Conservation (phyloP, 2,888 invertebrate genomes). For the Leucophenga maculata region DNA sequence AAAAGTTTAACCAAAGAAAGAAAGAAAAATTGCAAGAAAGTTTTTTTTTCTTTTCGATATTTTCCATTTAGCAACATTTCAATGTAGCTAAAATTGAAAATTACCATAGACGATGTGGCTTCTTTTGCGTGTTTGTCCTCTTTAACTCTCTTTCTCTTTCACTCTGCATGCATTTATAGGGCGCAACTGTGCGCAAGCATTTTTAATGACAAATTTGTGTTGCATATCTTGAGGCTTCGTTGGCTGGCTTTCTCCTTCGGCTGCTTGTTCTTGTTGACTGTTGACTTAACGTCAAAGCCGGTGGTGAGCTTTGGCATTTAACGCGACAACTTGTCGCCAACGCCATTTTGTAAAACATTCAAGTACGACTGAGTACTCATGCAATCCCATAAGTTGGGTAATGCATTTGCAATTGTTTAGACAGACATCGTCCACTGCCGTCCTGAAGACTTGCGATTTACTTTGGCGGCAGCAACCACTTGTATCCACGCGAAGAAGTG, state of each 20-base stretch:
- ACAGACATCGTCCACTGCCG: neutral
- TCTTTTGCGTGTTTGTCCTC: neutral
- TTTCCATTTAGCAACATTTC: neutral
- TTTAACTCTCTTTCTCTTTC: neutral
- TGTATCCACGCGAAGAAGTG: slow-evolving; percentile 15
- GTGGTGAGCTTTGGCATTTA: slow-evolving; percentile 29
- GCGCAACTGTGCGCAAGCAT: neutral
- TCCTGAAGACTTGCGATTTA: neutral
- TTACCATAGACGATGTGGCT: neutral
- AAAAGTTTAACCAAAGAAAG: neutral
- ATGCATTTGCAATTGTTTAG: too few relatives aligned
- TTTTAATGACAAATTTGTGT: slow-evolving; percentile 19
- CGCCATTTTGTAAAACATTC: neutral
- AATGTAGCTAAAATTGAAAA: neutral
- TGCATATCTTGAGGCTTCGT: neutral
- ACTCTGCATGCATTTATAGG: too few relatives aligned
- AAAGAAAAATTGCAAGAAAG: too few relatives aligned
- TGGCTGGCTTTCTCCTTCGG: neutral
- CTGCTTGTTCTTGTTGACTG: too few relatives aligned
- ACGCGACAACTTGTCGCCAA: slow-evolving; percentile 44
- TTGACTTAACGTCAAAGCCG: too few relatives aligned
- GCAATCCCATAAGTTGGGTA: slow-evolving; percentile 6
- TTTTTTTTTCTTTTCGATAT: too few relatives aligned
- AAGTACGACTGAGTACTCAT: neutral
- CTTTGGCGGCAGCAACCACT: slow-evolving; percentile 33